Percentiles rank a stretch among this genome's conserved stretches.
phyloP scores from a whole-genome alignment of 2,888 invertebrate species.

The Teleiodes luculella region DNA sequence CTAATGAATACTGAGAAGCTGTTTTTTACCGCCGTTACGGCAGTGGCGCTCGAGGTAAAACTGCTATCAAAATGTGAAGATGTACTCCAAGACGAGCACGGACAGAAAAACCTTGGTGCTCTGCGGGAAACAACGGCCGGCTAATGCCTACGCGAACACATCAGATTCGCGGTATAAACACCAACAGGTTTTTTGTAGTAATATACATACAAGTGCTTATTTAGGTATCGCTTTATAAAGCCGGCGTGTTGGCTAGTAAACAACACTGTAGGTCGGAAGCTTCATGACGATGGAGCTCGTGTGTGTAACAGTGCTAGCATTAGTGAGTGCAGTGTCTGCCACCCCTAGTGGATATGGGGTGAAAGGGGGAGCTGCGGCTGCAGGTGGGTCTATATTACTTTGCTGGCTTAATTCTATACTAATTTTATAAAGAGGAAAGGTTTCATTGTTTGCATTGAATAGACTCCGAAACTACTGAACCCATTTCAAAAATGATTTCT shows the following conservation, averaged over 20 bases:
- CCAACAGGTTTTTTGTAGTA: constrained; percentile 68
- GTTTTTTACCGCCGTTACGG: not conserved
- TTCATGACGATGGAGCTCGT: constrained; percentile 66
- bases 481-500: no score
- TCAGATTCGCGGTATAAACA: constrained; percentile 65
- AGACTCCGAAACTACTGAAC: no score
- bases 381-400: constrained; percentile 43
- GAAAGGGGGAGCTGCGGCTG: constrained; percentile 57
- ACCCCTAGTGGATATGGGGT: constrained; percentile 65
- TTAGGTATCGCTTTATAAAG: constrained; percentile 74
- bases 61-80: not conserved
- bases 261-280: constrained; percentile 65
- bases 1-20: not conserved
- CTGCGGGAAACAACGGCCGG: constrained; percentile 51
- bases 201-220: constrained; percentile 56
- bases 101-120: constrained; percentile 6
- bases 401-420: no score
- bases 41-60: constrained; percentile 1
- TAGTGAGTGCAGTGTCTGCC: constrained; percentile 48
- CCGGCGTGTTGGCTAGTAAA: constrained; percentile 48
- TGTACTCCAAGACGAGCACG: not conserved
- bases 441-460: no score
- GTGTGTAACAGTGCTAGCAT: constrained; percentile 51
- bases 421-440: no score
- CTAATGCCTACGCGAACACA: constrained; percentile 46